Base-by-base conservation (phyloP, 1,140 invertebrate genomes). In the Drosophila parabipectinata region DNA sequence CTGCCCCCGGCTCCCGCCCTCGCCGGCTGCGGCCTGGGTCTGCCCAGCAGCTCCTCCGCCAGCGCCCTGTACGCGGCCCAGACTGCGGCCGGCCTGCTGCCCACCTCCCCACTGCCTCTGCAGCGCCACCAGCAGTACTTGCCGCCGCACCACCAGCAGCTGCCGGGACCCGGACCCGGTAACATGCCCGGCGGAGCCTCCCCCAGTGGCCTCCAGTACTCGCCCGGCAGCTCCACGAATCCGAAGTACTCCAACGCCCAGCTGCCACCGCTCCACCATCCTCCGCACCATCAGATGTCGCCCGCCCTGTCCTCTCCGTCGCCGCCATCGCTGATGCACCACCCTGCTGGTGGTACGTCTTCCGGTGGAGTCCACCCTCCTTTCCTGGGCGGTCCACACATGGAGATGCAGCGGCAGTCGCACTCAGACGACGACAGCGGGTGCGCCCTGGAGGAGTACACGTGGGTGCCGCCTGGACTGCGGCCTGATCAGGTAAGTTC, bases 401-500 rank as follows among this genome's bases (percentile, higher is more conserved):
- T 93, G 44, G 94, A 97, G 90, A 96, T 96, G 71, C 96, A 97
- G 84, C 93, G 97, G 39, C 97, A 98, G 89, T 98, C 97, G 3
- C 98, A 98, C 83, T 98, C 97, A 48, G 98, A 99, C 92, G 98
- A 99, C 91, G 98, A 99, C 93, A 98, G 97, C 48, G 98, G 98
- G 7, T 99, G 98, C 91, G 98, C 98, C 4, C 93, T 99, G 48
- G 98, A 99, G 90, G 98, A 99, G 91, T 99, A 99, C 92, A 98
- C 98, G 0, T 99, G 98, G 98, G 97, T 99, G 48, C 98, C 98
- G 39, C 97, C 97, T 3, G 98, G 98, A 63, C 94, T 99, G 3
- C 95, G 98, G 92, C 98, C 98, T 9, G 98, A 99, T 93, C 98
- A 98, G 95, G 98, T 99, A 92, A 93, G 92, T 75, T 10, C 1